Evolutionary conservation across 2,113 vertebrate genomes (phyloP).

Genomic region (Drymodes brunneopygia): DNA sequence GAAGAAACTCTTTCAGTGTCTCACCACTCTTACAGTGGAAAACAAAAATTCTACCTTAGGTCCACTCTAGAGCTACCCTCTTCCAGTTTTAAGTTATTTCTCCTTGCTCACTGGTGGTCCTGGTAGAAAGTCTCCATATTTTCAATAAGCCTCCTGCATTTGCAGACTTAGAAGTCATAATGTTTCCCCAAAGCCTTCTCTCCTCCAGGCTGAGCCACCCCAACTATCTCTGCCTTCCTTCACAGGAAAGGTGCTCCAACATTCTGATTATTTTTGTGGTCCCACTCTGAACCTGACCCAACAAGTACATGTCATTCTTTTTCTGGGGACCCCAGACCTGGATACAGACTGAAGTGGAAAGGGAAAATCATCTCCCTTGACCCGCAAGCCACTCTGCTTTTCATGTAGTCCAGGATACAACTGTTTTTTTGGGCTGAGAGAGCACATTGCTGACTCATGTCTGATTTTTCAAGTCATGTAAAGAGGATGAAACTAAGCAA

Average conservation of each 20-base stretch:
- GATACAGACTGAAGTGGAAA: background rate
- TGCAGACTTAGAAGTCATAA: background rate
- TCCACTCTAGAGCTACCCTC: background rate
- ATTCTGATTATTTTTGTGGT: background rate
- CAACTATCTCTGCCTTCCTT: background rate
- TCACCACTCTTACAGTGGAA: rapidly evolving
- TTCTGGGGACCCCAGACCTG: background rate
- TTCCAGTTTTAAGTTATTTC: too few relatives aligned
- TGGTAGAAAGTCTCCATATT: background rate
- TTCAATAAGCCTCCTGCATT: background rate
- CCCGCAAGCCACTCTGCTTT: background rate
- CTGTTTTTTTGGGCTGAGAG: background rate
- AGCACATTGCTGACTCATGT: background rate
- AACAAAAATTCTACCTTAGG: rapidly evolving
- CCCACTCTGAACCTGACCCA: rapidly evolving
- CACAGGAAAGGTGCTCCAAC: rapidly evolving
- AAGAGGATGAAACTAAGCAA: background rate
- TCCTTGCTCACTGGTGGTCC: background rate
- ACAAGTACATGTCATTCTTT: background rate
- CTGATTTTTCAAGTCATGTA: background rate
- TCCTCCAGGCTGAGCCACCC: background rate
- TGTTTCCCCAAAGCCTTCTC: rapidly evolving
- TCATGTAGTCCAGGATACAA: background rate
- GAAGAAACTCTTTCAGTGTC: background rate
- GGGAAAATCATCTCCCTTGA: background rate